A percentile compares a stretch with the other conserved stretches of the same genome.
Evolutionary conservation across 2,888 invertebrate species (phyloP).

Genomic region (Clanis bilineata): DNA sequence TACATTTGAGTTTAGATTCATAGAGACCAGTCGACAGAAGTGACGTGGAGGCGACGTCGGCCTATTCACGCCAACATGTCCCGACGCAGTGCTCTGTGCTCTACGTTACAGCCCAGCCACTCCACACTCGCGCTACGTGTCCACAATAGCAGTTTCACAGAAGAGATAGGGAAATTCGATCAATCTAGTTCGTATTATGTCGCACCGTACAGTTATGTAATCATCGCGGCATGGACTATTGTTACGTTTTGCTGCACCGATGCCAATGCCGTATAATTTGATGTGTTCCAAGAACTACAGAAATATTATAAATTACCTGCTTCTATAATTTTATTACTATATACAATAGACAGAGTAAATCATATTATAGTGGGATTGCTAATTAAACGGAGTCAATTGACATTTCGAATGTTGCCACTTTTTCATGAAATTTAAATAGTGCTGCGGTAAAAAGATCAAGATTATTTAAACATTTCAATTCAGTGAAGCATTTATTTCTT

Average conservation of each 20-base stretch:
- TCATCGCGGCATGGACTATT: conserved; percentile 34
- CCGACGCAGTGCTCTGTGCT: conserved; percentile 24
- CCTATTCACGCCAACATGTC: conserved; percentile 63
- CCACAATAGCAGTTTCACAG: conserved; percentile 59
- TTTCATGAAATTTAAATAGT: too few relatives aligned
- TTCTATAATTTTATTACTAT: background rate
- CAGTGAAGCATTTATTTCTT: too few relatives aligned
- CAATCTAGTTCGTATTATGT: conserved; percentile 46
- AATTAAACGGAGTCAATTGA: too few relatives aligned
- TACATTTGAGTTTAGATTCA: conserved; percentile 44
- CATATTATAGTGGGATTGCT: too few relatives aligned
- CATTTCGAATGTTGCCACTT: too few relatives aligned
- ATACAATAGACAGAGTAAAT: too few relatives aligned
- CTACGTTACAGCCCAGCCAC: background rate
- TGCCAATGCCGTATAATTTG: background rate
- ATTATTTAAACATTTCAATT: too few relatives aligned
- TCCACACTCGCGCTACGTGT: conserved; percentile 50
- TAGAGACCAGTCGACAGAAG: conserved; percentile 40
- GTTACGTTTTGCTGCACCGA: conserved; percentile 41
- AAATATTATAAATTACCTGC: background rate
- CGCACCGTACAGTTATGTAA: conserved; percentile 29
- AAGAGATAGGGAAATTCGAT: conserved; percentile 56
- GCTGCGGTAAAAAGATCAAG: too few relatives aligned
- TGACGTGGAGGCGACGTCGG: conserved; percentile 40
- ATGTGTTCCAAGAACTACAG: background rate